These are phyloP conservation scores for Glareola pratincola DNA, from an alignment of 2,113 vertebrate genomes.

Conservation along the genomic window DNA sequence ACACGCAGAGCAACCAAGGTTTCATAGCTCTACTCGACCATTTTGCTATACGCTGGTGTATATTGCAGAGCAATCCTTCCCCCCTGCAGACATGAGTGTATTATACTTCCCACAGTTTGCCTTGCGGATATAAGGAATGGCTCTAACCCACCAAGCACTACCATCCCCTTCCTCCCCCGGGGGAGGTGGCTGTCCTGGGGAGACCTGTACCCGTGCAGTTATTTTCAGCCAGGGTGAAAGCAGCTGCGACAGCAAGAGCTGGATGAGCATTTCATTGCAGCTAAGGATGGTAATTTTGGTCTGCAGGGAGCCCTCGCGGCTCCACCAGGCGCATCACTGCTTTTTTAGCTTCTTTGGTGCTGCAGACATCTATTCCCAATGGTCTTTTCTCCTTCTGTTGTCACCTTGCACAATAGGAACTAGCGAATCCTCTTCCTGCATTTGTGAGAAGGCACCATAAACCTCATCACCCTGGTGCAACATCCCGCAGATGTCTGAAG, in stretches of 20 bases:
- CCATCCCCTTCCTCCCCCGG: background rate
- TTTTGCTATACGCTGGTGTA: background rate
- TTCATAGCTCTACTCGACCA: background rate
- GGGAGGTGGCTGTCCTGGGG: background rate
- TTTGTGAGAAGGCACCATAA: background rate
- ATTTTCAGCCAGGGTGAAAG: conserved; percentile 24
- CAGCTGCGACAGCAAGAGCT: background rate
- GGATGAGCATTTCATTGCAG: background rate
- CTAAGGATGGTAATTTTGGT: background rate
- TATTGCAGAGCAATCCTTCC: background rate
- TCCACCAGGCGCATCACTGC: background rate
- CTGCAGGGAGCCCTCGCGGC: background rate
- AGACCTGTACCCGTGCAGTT: background rate
- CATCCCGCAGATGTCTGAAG: background rate
- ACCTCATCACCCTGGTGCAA: background rate
- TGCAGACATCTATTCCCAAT: background rate
- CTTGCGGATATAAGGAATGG: background rate
- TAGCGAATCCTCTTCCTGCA: background rate
- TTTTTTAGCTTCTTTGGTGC: background rate
- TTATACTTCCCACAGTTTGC: background rate
- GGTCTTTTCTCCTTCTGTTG: background rate
- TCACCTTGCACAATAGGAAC: background rate
- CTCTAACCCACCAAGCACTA: background rate
- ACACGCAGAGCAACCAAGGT: background rate
- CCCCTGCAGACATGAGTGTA: background rate